Evolutionary conservation across 2,113 vertebrate genomes (phyloP).

Genomic region (Tupaia tana): DNA sequence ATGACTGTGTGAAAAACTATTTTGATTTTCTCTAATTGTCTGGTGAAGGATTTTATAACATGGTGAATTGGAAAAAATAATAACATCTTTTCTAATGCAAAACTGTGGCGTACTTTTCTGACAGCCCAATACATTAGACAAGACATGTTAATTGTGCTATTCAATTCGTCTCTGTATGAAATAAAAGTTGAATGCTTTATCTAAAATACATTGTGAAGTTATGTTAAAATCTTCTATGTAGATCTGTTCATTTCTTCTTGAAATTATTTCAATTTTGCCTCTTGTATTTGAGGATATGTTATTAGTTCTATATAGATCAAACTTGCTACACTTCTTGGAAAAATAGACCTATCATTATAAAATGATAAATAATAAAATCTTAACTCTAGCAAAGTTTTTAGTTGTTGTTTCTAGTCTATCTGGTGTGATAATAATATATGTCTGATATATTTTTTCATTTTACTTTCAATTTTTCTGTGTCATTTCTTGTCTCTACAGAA

Average conservation of each 20-base stretch:
- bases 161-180: background rate
- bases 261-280: conserved; percentile 22
- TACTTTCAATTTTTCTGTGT: background rate
- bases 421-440: background rate
- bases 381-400: background rate
- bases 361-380: background rate
- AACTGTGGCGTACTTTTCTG: no score
- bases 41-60: background rate
- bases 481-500: background rate
- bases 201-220: background rate
- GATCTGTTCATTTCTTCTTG: conserved; percentile 18
- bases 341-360: background rate
- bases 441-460: background rate
- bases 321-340: background rate
- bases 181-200: background rate
- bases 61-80: no score
- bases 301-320: background rate
- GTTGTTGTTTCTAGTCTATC: background rate
- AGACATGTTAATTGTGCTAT: background rate
- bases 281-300: background rate
- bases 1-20: background rate
- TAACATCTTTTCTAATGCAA: no score
- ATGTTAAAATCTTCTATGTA: background rate
- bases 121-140: background rate
- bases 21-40: background rate